phyloP scores from a whole-genome alignment of 2,797 vertebrate genomes.

The Hoplostethus mediterraneus region DNA sequence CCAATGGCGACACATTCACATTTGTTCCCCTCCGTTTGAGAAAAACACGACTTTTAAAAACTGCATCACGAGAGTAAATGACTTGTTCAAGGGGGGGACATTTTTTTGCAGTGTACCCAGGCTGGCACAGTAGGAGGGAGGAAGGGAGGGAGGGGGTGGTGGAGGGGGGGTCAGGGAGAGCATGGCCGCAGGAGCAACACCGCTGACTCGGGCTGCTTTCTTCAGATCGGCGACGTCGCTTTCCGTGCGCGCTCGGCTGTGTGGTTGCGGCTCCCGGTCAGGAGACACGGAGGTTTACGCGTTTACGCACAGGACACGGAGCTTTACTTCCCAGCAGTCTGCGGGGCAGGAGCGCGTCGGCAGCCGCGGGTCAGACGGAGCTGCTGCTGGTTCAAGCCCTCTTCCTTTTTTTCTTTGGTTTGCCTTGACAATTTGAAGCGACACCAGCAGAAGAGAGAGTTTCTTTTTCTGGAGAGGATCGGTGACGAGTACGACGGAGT shows the following conservation, averaged over 20 bases:
- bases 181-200: constrained; percentile 67
- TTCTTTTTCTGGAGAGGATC: neutral
- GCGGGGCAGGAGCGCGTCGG: neutral
- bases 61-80: neutral
- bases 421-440: constrained; percentile 27
- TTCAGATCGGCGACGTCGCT: constrained; percentile 31
- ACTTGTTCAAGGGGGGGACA: neutral
- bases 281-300: constrained; percentile 22
- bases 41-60: too few relatives aligned
- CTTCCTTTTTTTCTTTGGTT: neutral
- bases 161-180: constrained; percentile 58
- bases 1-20: too few relatives aligned
- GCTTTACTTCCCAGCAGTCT: too few relatives aligned
- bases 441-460: constrained; percentile 19
- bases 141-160: neutral
- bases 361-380: constrained; percentile 27
- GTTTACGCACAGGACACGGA: constrained; percentile 48
- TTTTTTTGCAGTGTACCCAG: constrained; percentile 62
- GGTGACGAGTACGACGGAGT: neutral
- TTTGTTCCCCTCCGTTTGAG: too few relatives aligned
- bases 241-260: constrained; percentile 66
- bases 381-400: constrained; percentile 24
- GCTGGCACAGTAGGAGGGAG: constrained; percentile 67
- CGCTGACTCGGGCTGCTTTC: constrained; percentile 43
- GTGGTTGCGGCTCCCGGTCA: constrained; percentile 45